phyloP scores from a whole-genome alignment of 2,888 invertebrate species.

The Boloria selene region DNA sequence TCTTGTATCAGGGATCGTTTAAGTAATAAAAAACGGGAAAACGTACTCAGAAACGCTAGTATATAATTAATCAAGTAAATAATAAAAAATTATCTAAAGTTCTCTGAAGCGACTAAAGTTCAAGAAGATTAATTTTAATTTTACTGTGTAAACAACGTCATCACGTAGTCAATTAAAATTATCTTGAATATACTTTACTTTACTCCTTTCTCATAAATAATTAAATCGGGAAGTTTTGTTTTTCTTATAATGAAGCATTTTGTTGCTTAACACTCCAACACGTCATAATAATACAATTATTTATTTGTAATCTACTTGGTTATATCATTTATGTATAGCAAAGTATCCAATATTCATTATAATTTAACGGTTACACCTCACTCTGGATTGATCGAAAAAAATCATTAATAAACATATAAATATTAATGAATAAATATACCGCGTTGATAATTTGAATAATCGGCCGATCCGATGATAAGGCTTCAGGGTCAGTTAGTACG shows the following conservation, averaged over 20 bases:
- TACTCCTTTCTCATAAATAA: conserved; percentile 58
- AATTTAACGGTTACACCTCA: neutral
- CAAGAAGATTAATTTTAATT: conserved; percentile 52
- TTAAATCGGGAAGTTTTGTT: conserved; percentile 11
- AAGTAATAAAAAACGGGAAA: too few relatives aligned
- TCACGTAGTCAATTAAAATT: conserved; percentile 66
- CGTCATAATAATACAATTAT: too few relatives aligned
- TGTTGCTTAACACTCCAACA: neutral
- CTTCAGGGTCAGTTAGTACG: conserved; percentile 57
- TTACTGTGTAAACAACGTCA: conserved; percentile 57
- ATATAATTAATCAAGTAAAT: too few relatives aligned
- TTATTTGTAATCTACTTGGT: too few relatives aligned
- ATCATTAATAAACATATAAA: conserved; percentile 63
- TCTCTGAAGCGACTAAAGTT: neutral
- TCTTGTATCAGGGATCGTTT: too few relatives aligned
- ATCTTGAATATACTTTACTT: conserved; percentile 44
- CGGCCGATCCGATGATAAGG: conserved; percentile 51
- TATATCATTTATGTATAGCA: too few relatives aligned
- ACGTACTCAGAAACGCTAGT: too few relatives aligned
- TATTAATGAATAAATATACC: conserved; percentile 59
- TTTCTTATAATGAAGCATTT: neutral
- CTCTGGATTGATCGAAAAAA: conserved; percentile 35
- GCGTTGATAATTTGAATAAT: conserved; percentile 56
- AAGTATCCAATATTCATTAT: neutral
- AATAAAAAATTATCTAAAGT: conserved; percentile 26